Conservation (phyloP, 2,113 vertebrate species). For the Notarius quadriscutis region DNA sequence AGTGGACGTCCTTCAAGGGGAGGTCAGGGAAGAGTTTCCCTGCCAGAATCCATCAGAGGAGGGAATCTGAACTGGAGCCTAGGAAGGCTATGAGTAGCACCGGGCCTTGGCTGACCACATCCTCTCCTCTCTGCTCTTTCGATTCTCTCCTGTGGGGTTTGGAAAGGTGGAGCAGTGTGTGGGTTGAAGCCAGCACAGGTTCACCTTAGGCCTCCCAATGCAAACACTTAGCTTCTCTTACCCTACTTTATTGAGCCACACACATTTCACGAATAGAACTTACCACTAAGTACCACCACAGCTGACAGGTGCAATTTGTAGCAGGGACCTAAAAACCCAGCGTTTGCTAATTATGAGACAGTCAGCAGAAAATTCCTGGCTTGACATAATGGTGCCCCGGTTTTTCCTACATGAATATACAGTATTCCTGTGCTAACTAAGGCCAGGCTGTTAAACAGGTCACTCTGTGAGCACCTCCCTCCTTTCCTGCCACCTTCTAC, state of each 20-base stretch:
- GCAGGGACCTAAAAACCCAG: constrained; percentile 64
- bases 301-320: constrained; percentile 73
- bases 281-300: constrained; percentile 63
- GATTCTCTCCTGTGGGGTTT: constrained; percentile 36
- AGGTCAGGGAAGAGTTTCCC: constrained; percentile 70
- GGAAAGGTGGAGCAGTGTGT: constrained; percentile 8
- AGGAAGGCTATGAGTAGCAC: constrained; percentile 54
- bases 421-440: constrained; percentile 64
- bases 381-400: constrained; percentile 70
- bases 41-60: constrained; percentile 67
- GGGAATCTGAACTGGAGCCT: constrained; percentile 59
- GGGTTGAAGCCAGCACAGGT: constrained; percentile 15
- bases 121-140: constrained; percentile 61
- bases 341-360: constrained; percentile 66
- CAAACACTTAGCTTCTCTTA: constrained; percentile 41
- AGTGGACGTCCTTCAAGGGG: constrained; percentile 67
- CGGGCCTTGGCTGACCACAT: constrained; percentile 60
- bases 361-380: constrained; percentile 68
- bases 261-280: constrained; percentile 66
- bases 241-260: constrained; percentile 62
- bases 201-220: constrained; percentile 27
- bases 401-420: constrained; percentile 65
- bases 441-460: constrained; percentile 74
- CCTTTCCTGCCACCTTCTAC: constrained; percentile 62
- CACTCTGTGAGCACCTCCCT: constrained; percentile 62